Evolutionary conservation across 2,113 vertebrate genomes (phyloP).

Genomic region (Callopanchax toddi): DNA sequence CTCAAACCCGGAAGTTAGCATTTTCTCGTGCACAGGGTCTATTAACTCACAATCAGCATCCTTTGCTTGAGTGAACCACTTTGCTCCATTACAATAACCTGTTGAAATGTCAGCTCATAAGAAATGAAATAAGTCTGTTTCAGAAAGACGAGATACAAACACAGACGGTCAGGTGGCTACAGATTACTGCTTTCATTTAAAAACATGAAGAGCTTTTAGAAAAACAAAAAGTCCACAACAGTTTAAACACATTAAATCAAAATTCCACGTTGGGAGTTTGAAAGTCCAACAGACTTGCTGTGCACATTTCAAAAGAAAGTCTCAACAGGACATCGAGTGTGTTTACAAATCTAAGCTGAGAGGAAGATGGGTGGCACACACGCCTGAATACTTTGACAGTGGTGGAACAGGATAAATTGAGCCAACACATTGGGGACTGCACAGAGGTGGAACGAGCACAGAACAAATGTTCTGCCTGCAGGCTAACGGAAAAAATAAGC

Average conservation of each 20-base stretch:
- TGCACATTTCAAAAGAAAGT: not conserved
- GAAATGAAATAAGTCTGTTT: constrained; percentile 11
- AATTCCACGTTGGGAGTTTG: not conserved
- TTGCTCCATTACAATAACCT: constrained; percentile 18
- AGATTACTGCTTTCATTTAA: constrained; percentile 24
- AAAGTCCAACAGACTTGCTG: not conserved
- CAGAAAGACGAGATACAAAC: constrained; percentile 49
- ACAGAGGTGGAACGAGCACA: not conserved
- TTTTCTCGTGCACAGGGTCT: too few relatives aligned
- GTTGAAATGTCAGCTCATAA: constrained; percentile 37
- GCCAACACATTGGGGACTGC: constrained; percentile 8
- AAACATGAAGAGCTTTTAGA: constrained; percentile 6
- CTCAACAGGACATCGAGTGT: not conserved
- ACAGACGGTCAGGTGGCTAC: constrained; percentile 21
- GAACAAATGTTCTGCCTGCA: constrained; percentile 5
- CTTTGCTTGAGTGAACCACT: too few relatives aligned
- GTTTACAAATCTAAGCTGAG: constrained; percentile 18
- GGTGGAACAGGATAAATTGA: not conserved
- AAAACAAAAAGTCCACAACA: not conserved
- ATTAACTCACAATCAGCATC: too few relatives aligned
- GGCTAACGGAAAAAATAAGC: not conserved
- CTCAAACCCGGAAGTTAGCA: too few relatives aligned
- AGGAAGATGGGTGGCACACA: constrained; percentile 1
- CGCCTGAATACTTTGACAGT: not conserved
- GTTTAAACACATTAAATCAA: not conserved